Conservation (phyloP, 2,888 invertebrate species). For the Cyclophora albipunctata region DNA sequence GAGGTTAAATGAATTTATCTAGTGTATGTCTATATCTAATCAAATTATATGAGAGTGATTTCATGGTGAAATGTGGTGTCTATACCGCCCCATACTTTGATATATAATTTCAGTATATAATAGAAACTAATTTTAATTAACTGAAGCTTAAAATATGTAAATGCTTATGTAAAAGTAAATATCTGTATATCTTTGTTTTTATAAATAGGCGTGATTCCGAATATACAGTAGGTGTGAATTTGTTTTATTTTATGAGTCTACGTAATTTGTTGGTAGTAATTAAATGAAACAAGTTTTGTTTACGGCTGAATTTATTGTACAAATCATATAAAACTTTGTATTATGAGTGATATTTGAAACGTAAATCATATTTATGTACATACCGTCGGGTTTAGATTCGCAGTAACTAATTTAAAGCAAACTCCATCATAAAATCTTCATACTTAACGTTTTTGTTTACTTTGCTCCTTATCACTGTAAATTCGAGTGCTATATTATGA, state of each 20-base stretch:
- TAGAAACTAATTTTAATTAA: not conserved
- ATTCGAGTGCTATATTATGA: slow-evolving; percentile 16
- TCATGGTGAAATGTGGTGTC: no score
- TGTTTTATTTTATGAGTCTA: slow-evolving; percentile 2
- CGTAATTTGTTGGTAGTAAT: not conserved
- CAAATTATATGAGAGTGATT: slow-evolving; percentile 2
- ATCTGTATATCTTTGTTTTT: not conserved
- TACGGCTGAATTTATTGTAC: no score
- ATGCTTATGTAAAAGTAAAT: slow-evolving; percentile 20
- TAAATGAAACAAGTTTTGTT: not conserved
- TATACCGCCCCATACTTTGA: no score
- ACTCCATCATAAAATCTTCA: no score
- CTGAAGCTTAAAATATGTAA: slow-evolving; percentile 14
- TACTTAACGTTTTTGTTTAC: no score
- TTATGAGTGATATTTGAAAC: slow-evolving; percentile 1
- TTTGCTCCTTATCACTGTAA: slow-evolving; percentile 25
- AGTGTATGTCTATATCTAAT: slow-evolving; percentile 8
- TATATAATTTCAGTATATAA: no score
- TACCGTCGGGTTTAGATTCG: slow-evolving; percentile 4
- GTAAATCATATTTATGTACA: slow-evolving; percentile 23
- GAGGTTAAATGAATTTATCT: slow-evolving; percentile 10
- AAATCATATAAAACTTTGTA: not conserved
- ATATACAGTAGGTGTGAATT: slow-evolving; percentile 7
- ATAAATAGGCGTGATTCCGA: not conserved
- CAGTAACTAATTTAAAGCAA: no score